A percentile compares a stretch with the other conserved stretches of the same genome.
These are phyloP conservation scores for Heliornis fulica DNA, from an alignment of 2,113 vertebrate species.

Conservation along the genomic window DNA sequence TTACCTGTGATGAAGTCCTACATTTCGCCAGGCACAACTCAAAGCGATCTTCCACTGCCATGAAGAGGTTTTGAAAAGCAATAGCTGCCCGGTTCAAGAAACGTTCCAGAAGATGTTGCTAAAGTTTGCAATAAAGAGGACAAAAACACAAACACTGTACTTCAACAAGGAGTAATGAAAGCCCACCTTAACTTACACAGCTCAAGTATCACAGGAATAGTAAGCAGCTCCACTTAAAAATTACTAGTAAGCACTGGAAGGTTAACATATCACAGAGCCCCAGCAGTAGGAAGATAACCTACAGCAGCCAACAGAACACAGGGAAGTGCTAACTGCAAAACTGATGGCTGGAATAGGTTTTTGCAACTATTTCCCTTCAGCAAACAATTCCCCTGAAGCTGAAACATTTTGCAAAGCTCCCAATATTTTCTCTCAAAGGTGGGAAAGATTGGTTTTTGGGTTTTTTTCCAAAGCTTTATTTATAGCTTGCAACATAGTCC, in stretches of 20 bases:
- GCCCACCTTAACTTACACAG: neutral
- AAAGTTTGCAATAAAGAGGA: neutral
- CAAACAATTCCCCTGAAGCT: neutral
- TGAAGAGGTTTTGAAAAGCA: constrained; percentile 96
- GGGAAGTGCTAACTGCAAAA: neutral
- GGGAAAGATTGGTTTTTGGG: neutral
- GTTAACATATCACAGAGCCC: neutral
- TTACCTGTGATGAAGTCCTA: constrained; percentile 94
- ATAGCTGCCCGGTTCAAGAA: constrained; percentile 92
- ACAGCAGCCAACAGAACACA: neutral
- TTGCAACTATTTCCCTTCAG: neutral
- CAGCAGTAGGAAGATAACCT: neutral
- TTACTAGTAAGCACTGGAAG: neutral
- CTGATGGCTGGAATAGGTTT: neutral
- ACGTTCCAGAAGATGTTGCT: constrained; percentile 93
- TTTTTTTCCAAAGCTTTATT: neutral
- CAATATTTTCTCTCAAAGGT: neutral
- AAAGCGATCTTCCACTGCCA: constrained; percentile 95
- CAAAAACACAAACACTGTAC: neutral
- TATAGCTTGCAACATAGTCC: neutral
- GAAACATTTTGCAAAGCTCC: neutral
- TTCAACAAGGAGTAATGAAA: neutral
- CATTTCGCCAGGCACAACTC: constrained; percentile 97
- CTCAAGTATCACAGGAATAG: neutral
- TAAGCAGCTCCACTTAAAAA: neutral